Evolutionary conservation across 2,888 invertebrate species (phyloP).

Genomic region (Sarcophaga subvicina): DNA sequence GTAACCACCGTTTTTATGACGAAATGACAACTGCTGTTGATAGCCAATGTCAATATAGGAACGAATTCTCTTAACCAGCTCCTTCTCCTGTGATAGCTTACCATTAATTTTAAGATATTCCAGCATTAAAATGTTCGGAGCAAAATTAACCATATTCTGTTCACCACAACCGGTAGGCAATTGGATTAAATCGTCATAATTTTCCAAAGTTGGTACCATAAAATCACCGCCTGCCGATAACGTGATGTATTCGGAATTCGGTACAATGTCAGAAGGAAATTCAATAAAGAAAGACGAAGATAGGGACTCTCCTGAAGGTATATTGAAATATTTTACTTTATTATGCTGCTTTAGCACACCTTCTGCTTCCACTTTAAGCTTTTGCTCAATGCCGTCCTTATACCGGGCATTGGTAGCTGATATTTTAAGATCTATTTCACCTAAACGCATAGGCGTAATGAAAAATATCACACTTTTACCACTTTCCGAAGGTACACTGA

Average conservation of each 20-base stretch:
- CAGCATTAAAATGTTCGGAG: slow-evolving; percentile 83
- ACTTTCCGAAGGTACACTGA: slow-evolving; percentile 87
- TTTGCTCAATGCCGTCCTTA: slow-evolving; percentile 85
- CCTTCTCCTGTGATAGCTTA: background rate
- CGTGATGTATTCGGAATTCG: slow-evolving; percentile 87
- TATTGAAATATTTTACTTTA: background rate
- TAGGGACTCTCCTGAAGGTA: background rate
- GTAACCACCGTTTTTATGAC: slow-evolving; percentile 88
- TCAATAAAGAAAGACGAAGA: slow-evolving; percentile 61
- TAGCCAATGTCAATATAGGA: slow-evolving; percentile 84
- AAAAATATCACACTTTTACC: slow-evolving; percentile 86
- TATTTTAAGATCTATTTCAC: slow-evolving; percentile 86
- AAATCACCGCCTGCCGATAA: slow-evolving; percentile 77
- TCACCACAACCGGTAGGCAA: slow-evolving; percentile 85
- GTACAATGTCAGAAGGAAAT: slow-evolving; percentile 87
- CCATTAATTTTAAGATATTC: slow-evolving; percentile 80
- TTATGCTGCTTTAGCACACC: slow-evolving; percentile 84
- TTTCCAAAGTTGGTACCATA: slow-evolving; percentile 33
- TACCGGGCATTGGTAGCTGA: slow-evolving; percentile 82
- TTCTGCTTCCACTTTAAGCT: slow-evolving; percentile 86
- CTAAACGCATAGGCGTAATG: slow-evolving; percentile 86
- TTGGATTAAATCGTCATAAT: slow-evolving; percentile 33
- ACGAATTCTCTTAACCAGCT: slow-evolving; percentile 72
- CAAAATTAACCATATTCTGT: slow-evolving; percentile 87
- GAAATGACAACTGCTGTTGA: slow-evolving; percentile 88